These are phyloP conservation scores for Latrodectus hesperus DNA, from an alignment of 2,888 invertebrate genomes.

Conservation along the genomic window DNA sequence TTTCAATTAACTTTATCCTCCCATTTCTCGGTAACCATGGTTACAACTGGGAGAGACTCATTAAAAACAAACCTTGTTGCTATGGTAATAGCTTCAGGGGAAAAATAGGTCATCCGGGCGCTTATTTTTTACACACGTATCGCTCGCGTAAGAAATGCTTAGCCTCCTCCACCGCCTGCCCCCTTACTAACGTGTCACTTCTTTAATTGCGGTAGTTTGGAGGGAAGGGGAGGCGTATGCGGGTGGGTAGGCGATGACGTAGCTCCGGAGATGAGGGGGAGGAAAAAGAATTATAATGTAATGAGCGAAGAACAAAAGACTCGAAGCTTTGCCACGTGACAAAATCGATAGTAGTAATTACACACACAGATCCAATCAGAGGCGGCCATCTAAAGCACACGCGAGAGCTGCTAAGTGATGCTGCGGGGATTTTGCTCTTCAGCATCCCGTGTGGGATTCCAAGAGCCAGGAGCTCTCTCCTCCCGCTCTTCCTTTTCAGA, in stretches of 20 bases:
- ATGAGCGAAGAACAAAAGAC: slow-evolving; percentile 69
- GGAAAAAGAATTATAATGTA: slow-evolving; percentile 69
- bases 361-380: slow-evolving; percentile 69
- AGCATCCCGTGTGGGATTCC: slow-evolving; percentile 67
- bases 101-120: slow-evolving; percentile 57
- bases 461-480: slow-evolving; percentile 57
- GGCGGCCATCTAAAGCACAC: slow-evolving; percentile 68
- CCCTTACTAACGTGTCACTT: slow-evolving; percentile 56
- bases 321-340: slow-evolving; percentile 67
- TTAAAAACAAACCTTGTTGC: slow-evolving; percentile 64
- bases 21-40: slow-evolving; percentile 44
- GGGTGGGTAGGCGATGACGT: slow-evolving; percentile 57
- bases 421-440: slow-evolving; percentile 69
- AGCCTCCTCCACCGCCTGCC: slow-evolving; percentile 36
- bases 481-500: slow-evolving; percentile 24
- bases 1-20: slow-evolving; percentile 64
- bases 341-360: slow-evolving; percentile 70
- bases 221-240: slow-evolving; percentile 16
- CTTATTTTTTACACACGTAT: slow-evolving; percentile 39
- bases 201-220: slow-evolving; percentile 68
- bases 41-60: slow-evolving; percentile 52
- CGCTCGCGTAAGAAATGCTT: slow-evolving; percentile 41
- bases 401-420: slow-evolving; percentile 68
- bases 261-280: slow-evolving; percentile 20
- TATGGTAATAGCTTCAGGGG: slow-evolving; percentile 39